A percentile compares a stretch with the other conserved stretches of the same genome.
These are phyloP conservation scores for Acrocephalus kingi DNA, from an alignment of 2,113 vertebrate species.

Conservation along the genomic window DNA sequence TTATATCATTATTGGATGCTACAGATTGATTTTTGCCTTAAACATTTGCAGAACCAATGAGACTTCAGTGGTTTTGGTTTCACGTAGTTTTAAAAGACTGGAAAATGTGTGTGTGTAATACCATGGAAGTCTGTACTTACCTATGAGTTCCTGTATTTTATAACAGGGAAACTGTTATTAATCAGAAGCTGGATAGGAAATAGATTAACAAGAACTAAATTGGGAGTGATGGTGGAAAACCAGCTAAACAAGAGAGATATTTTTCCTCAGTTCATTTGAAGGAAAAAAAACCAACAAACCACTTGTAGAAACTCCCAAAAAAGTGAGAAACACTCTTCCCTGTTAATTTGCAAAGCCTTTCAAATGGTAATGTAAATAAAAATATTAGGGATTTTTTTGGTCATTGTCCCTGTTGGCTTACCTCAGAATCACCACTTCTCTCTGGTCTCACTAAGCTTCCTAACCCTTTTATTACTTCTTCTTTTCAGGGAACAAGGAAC, in stretches of 20 bases:
- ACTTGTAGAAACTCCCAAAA: neutral
- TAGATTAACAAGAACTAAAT: neutral
- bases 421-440: neutral
- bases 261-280: neutral
- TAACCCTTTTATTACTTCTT: neutral
- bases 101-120: neutral
- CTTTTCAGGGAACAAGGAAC: neutral
- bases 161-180: neutral
- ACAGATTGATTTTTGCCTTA: neutral
- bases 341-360: neutral
- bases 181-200: neutral
- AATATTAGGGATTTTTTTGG: neutral
- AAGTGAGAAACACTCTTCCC: neutral
- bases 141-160: neutral
- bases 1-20: neutral
- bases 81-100: neutral
- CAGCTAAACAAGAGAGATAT: neutral
- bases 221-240: neutral
- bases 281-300: neutral
- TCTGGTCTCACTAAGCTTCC: neutral
- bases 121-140: neutral
- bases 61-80: neutral
- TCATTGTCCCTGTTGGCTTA: neutral
- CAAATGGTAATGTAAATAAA: neutral
- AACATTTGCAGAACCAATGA: neutral